phyloP scores from a whole-genome alignment of 1,140 invertebrate genomes.

The Triops cancriformis region DNA sequence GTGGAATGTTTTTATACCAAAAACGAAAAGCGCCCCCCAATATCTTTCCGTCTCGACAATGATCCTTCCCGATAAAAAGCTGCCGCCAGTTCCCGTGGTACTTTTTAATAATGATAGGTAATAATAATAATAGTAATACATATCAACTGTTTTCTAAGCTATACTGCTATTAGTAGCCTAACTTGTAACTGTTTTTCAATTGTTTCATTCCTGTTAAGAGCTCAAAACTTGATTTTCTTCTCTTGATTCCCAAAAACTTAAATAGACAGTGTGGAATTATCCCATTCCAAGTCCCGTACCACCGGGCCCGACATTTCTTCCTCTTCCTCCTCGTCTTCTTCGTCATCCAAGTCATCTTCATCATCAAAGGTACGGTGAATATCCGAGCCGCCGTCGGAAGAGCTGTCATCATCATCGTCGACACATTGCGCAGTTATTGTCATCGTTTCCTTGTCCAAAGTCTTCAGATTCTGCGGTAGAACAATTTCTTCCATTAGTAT shows the following conservation, averaged over 20 bases:
- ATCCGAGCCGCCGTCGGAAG: constrained; percentile 45
- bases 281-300: constrained; percentile 51
- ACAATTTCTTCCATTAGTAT: background rate
- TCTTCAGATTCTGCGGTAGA: constrained; percentile 19
- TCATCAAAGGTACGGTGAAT: constrained; percentile 42
- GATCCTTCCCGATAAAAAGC: background rate
- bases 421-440: constrained; percentile 34
- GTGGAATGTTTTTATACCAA: background rate
- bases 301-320: constrained; percentile 33
- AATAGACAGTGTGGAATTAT: constrained; percentile 52
- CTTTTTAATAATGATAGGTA: no score
- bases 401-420: constrained; percentile 53
- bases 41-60: background rate
- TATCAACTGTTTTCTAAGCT: constrained; percentile 1
- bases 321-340: constrained; percentile 42
- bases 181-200: no score
- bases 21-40: background rate
- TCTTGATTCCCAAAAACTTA: constrained; percentile 34
- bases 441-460: constrained; percentile 27
- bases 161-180: background rate
- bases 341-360: constrained; percentile 46
- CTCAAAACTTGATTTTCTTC: background rate
- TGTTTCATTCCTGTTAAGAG: no score
- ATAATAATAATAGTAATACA: background rate
- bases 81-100: background rate